Conservation (phyloP, 2,888 invertebrate genomes). For the Lymantria monacha region DNA sequence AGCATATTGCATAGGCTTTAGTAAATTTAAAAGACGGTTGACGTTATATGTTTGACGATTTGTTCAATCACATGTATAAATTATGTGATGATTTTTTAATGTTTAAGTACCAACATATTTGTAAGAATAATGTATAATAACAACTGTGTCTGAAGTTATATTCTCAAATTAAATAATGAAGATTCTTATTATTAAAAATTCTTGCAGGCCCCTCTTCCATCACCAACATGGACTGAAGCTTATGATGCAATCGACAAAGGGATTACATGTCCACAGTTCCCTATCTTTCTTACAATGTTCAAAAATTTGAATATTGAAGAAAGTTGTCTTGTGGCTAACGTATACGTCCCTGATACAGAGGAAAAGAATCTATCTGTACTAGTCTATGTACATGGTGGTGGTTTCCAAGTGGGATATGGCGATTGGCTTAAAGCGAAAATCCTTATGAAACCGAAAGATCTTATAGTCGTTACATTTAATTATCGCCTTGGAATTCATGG, state of each 20-base stretch:
- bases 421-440: constrained; percentile 36
- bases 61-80: too few relatives aligned
- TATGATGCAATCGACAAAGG: constrained; percentile 38
- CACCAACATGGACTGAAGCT: constrained; percentile 35
- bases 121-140: too few relatives aligned
- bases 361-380: constrained; percentile 54
- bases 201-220: constrained; percentile 40
- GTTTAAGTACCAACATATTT: too few relatives aligned
- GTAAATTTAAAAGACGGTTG: too few relatives aligned
- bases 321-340: constrained; percentile 58
- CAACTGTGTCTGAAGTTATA: too few relatives aligned
- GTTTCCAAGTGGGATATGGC: constrained; percentile 54
- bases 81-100: too few relatives aligned
- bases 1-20: too few relatives aligned
- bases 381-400: constrained; percentile 68
- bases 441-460: constrained; percentile 36
- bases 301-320: constrained; percentile 32
- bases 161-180: background rate
- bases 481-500: constrained; percentile 54
- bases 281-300: background rate
- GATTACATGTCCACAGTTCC: constrained; percentile 40
- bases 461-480: constrained; percentile 53
- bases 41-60: too few relatives aligned
- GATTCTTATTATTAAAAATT: constrained; percentile 4
- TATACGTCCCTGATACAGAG: constrained; percentile 50